These are phyloP conservation scores for Drosophila lacertosa DNA, from an alignment of 1,140 invertebrate species.

Conservation along the genomic window DNA sequence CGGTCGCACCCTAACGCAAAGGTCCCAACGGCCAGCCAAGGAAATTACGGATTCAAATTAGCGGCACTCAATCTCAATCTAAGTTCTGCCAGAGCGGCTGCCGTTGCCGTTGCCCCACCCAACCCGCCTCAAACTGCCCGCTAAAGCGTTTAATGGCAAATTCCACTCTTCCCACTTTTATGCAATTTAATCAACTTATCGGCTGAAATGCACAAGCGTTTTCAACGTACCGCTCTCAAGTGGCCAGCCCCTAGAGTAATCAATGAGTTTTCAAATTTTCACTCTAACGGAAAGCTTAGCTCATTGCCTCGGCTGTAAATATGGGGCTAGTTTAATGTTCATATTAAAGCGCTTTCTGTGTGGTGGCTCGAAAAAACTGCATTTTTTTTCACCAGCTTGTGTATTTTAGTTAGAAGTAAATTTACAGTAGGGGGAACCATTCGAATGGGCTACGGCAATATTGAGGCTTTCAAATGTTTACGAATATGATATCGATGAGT, in stretches of 20 bases:
- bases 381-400: no score
- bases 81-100: conserved; percentile 48
- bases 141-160: background rate
- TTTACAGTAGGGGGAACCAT: no score
- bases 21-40: conserved; percentile 35
- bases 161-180: conserved; percentile 56
- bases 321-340: conserved; percentile 68
- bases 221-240: conserved; percentile 45
- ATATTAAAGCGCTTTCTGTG: background rate
- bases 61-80: conserved; percentile 80
- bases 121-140: background rate
- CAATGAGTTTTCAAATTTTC: conserved; percentile 71
- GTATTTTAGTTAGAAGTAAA: no score
- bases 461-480: no score
- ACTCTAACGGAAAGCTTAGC: conserved; percentile 53
- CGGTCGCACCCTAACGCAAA: conserved; percentile 19
- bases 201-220: conserved; percentile 61
- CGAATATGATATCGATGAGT: no score
- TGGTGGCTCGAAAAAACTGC: no score
- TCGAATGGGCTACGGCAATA: no score
- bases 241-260: conserved; percentile 53
- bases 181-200: conserved; percentile 81
- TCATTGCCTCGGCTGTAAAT: conserved; percentile 62
- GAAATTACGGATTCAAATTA: conserved; percentile 82
- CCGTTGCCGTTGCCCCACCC: conserved; percentile 29